These are phyloP conservation scores for Tachina fera DNA, from an alignment of 2,888 invertebrate species.

Conservation along the genomic window DNA sequence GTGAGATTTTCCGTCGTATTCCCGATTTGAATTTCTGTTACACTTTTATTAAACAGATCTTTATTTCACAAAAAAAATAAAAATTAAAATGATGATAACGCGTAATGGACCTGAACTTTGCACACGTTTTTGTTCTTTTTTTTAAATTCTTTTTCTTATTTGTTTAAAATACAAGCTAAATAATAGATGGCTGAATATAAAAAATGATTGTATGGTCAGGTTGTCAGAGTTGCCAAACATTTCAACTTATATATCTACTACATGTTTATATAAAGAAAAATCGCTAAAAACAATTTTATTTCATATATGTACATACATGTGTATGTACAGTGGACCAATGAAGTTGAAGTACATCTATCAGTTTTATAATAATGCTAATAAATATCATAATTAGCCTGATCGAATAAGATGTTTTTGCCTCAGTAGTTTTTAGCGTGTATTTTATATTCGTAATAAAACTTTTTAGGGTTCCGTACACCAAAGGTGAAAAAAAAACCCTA, in stretches of 20 bases:
- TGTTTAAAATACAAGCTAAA: slow-evolving; percentile 32
- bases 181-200: slow-evolving; percentile 31
- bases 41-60: not conserved
- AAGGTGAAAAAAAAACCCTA: too few relatives aligned
- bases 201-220: slow-evolving; percentile 11
- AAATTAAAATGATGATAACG: slow-evolving; percentile 33
- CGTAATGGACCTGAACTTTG: slow-evolving; percentile 63
- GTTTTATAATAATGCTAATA: too few relatives aligned
- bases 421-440: too few relatives aligned
- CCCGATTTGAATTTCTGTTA: too few relatives aligned
- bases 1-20: too few relatives aligned
- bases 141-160: slow-evolving; percentile 68
- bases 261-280: not conserved
- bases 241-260: not conserved
- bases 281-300: not conserved
- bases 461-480: too few relatives aligned
- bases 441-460: too few relatives aligned
- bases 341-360: too few relatives aligned
- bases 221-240: slow-evolving; percentile 6
- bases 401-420: too few relatives aligned
- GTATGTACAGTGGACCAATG: too few relatives aligned
- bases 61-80: slow-evolving; percentile 17
- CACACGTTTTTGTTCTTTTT: slow-evolving; percentile 67
- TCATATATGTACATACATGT: not conserved
- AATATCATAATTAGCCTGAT: too few relatives aligned